Evolutionary conservation across 1,140 invertebrate species (phyloP).

Genomic region (Zaprionus tsacasi): DNA sequence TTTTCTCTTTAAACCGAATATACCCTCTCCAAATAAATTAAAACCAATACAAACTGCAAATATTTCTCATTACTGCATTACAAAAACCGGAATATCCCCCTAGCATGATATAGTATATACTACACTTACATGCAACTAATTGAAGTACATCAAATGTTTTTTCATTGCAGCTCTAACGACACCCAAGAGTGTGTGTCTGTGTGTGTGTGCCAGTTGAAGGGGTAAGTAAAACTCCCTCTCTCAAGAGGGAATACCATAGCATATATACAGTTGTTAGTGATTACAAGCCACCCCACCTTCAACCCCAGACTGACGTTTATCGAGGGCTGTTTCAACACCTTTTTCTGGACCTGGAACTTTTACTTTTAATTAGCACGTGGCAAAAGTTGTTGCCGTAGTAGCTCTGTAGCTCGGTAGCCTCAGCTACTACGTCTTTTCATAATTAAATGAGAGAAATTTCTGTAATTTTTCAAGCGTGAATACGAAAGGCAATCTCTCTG

Average conservation of each 20-base stretch:
- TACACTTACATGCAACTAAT: conserved; percentile 53
- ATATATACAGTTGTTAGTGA: conserved; percentile 69
- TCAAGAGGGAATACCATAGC: background rate
- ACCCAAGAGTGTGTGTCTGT: conserved; percentile 46
- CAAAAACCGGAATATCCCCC: conserved; percentile 1
- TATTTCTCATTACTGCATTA: background rate
- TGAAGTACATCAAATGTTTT: conserved; percentile 65
- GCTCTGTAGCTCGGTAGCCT: background rate
- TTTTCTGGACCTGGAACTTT: conserved; percentile 34
- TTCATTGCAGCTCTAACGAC: conserved; percentile 76
- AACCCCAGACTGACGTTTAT: conserved; percentile 19
- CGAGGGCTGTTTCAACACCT: conserved; percentile 21
- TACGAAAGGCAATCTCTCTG: conserved; percentile 57
- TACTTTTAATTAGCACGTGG: conserved; percentile 66
- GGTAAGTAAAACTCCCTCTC: conserved; percentile 51
- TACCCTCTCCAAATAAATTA: background rate
- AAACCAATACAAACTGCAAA: background rate
- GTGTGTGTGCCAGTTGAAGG: conserved; percentile 37
- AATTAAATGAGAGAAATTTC: conserved; percentile 78
- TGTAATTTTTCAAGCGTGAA: conserved; percentile 73
- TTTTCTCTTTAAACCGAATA: background rate
- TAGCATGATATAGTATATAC: background rate
- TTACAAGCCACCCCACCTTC: conserved; percentile 46
- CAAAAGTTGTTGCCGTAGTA: conserved; percentile 9
- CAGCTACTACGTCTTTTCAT: conserved; percentile 53